Base-by-base conservation (phyloP, 2,113 vertebrate species). In the Picathartes gymnocephalus region DNA sequence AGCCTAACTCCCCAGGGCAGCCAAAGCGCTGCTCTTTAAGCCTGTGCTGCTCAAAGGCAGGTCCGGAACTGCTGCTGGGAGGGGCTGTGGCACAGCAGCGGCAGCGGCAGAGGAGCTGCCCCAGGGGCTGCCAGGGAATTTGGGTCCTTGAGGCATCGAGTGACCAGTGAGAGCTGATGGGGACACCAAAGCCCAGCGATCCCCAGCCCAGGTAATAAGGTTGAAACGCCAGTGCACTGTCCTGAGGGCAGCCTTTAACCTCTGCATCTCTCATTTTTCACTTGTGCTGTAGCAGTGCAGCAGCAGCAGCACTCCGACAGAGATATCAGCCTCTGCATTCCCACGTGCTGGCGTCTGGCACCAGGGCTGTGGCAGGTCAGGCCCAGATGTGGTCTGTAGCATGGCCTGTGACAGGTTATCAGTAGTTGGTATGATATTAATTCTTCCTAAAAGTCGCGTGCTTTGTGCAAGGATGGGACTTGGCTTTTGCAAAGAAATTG, bases 91-190 rank as follows among this genome's bases (percentile, higher is more conserved):
- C 31, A 44, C 65, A 42, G 48, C 4, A 15, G 61, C 48, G 73
- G 48, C 4, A 15, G 61, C 48, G 73, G 53, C 27, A 76, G 69
- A 56, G 28, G 13, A 5, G 47, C 23, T 78, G 54, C 27, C 42
- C 14, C 48, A 7, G 31, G 17, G 62, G 27, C 66, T 61, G 11
- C 28, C 64, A 33, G 20, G 56, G 19, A 71, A 18, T 68, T 60
- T 5, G 19, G 30, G 24, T 42, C 47, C 51, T 25, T 1, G 13
- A 27, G 53, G 40, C 40, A 88, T 24, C 28, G 54, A 92, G n/a
- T 13, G 53, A 82, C n/a, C 0, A 0, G 5, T 11, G 40, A 73
- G 66, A 72, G 50, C 54, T 37, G 50, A 19, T 2, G 23, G 30
- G n/a, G 15, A 69, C 50, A 82, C 66, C 74, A 82, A 73, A 73